Conservation (phyloP, 2,113 vertebrate species). For the Epinephelus moara region DNA sequence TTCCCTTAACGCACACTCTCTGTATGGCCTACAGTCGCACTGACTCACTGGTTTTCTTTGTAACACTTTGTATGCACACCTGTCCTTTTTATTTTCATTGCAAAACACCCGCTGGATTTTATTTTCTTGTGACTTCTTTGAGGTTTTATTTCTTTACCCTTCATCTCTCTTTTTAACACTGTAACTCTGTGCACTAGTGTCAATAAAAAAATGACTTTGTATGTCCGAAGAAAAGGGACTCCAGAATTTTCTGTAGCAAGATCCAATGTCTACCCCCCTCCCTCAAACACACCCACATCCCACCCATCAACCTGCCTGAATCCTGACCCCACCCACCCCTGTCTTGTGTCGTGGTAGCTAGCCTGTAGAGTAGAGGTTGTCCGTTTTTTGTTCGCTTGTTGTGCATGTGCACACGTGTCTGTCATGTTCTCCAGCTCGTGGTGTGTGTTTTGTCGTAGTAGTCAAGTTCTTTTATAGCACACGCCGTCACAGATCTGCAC, state of each 20-base stretch:
- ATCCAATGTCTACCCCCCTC: background rate
- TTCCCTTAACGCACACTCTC: slow-evolving; percentile 17
- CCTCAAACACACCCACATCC: no score
- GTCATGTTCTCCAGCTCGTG: slow-evolving; percentile 20
- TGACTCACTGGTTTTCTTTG: slow-evolving; percentile 55
- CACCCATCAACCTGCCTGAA: background rate
- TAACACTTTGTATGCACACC: slow-evolving; percentile 72
- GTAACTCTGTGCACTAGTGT: slow-evolving; percentile 91
- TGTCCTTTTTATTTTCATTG: slow-evolving; percentile 64
- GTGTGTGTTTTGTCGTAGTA: slow-evolving; percentile 27
- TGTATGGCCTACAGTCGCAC: background rate
- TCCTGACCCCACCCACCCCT: background rate
- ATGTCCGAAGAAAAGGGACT: slow-evolving; percentile 85
- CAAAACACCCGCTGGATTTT: slow-evolving; percentile 69
- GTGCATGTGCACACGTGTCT: slow-evolving; percentile 10
- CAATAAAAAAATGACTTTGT: slow-evolving; percentile 91
- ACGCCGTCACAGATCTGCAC: slow-evolving; percentile 67
- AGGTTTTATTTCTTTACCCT: slow-evolving; percentile 69
- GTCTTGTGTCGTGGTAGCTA: slow-evolving; percentile 65
- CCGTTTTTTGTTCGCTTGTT: slow-evolving; percentile 18
- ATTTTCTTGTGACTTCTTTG: slow-evolving; percentile 31
- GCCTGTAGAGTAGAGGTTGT: slow-evolving; percentile 57
- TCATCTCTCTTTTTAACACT: slow-evolving; percentile 84
- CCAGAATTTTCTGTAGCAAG: slow-evolving; percentile 83
- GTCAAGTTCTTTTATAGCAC: slow-evolving; percentile 62